These are phyloP conservation scores for Mamestra configurata DNA, from an alignment of 1,140 invertebrate genomes.

Conservation along the genomic window DNA sequence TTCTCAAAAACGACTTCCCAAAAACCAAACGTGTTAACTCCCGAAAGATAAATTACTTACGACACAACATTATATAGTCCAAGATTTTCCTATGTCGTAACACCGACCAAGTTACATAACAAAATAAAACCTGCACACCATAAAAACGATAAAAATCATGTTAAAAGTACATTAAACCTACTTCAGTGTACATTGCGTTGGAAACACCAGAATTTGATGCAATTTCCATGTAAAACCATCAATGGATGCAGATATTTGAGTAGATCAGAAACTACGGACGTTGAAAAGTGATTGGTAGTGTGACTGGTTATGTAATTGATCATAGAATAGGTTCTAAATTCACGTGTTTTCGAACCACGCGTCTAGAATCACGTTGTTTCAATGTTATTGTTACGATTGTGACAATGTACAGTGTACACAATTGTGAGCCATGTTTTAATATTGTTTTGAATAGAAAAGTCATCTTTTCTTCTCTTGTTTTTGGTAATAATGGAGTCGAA, in stretches of 20 bases:
- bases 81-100: neutral
- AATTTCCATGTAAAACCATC: neutral
- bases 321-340: neutral
- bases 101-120: neutral
- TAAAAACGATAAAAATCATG: too few relatives aligned
- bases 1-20: too few relatives aligned
- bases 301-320: neutral
- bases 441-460: constrained; percentile 16
- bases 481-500: neutral
- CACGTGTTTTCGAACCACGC: neutral
- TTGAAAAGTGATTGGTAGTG: neutral
- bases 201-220: neutral
- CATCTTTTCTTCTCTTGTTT: neutral
- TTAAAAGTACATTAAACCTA: neutral
- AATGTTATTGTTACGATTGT: constrained; percentile 4
- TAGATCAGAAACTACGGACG: neutral
- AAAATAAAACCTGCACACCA: constrained; percentile 4
- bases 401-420: neutral
- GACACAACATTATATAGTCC: neutral
- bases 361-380: neutral
- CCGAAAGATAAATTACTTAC: neutral
- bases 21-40: neutral
- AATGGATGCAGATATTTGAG: neutral
- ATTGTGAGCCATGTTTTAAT: neutral
- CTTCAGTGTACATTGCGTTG: neutral